Evolutionary conservation across 2,888 invertebrate genomes (phyloP).

Genomic region (Acronicta leporina): DNA sequence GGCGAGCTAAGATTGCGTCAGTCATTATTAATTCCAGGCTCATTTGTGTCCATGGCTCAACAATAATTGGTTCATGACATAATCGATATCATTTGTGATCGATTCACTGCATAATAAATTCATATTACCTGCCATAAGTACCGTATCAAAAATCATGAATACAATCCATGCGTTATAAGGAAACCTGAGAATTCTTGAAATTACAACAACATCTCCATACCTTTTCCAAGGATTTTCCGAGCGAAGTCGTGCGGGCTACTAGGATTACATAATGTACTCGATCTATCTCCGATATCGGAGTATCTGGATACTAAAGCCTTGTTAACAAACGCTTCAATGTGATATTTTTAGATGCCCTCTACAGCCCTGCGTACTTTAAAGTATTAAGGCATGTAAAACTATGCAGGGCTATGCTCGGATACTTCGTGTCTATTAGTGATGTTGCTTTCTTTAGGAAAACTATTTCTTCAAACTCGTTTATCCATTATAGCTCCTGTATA

Average conservation of each 20-base stretch:
- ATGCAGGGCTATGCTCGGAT: no score
- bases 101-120: slow-evolving; percentile 27
- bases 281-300: slow-evolving; percentile 43
- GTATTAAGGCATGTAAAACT: neutral
- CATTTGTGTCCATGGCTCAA: slow-evolving; percentile 15
- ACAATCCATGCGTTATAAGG: slow-evolving; percentile 1
- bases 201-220: slow-evolving; percentile 3
- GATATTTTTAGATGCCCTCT: slow-evolving; percentile 54
- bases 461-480: no score
- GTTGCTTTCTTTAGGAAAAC: slow-evolving; percentile 4
- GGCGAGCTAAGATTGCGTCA: slow-evolving; percentile 23
- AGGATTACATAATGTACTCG: slow-evolving; percentile 36
- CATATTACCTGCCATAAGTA: neutral
- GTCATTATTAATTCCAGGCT: slow-evolving; percentile 26
- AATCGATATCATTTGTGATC: slow-evolving; percentile 14
- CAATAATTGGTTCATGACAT: slow-evolving; percentile 27
- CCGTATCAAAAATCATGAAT: neutral
- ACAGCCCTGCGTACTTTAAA: slow-evolving; percentile 37
- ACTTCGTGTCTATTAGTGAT: slow-evolving; percentile 23
- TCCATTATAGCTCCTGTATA: neutral
- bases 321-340: slow-evolving; percentile 53
- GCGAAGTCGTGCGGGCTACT: slow-evolving; percentile 18
- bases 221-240: slow-evolving; percentile 10
- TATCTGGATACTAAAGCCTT: slow-evolving; percentile 40
- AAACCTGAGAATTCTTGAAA: slow-evolving; percentile 6